phyloP scores from a whole-genome alignment of 1,140 invertebrate species.

The Melanaphis sacchari region DNA sequence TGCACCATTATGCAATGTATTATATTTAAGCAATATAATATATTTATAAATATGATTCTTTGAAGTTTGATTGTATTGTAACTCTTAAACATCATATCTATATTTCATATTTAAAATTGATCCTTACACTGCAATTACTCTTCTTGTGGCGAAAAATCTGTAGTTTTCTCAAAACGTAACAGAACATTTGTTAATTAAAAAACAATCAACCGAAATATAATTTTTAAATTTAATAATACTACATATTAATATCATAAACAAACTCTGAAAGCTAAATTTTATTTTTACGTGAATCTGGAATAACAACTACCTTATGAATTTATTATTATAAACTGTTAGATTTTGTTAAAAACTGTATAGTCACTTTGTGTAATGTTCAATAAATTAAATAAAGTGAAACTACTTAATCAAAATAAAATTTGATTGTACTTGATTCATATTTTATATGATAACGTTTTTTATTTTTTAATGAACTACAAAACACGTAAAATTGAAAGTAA shows the following conservation, averaged over 20 bases:
- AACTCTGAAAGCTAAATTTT: neutral
- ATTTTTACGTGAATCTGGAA: neutral
- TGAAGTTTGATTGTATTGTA: too few species aligned
- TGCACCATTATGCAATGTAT: neutral
- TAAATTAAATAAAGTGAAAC: neutral
- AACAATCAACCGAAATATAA: too few species aligned
- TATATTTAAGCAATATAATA: too few species aligned
- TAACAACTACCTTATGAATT: neutral
- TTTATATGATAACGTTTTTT: neutral
- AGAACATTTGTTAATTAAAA: too few species aligned
- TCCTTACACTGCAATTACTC: too few species aligned
- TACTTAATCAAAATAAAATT: neutral
- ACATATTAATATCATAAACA: neutral
- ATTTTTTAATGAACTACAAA: neutral
- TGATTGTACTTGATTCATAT: neutral
- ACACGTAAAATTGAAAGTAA: neutral
- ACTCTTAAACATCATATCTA: too few species aligned
- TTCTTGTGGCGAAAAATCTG: too few species aligned
- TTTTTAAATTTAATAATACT: too few species aligned
- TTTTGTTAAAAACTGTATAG: too few species aligned
- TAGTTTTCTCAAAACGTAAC: too few species aligned
- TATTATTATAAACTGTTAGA: neutral
- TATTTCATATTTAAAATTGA: too few species aligned
- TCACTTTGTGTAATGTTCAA: neutral
- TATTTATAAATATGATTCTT: too few species aligned